phyloP scores from a whole-genome alignment of 2,113 vertebrate genomes.

The Apodemus sylvaticus region DNA sequence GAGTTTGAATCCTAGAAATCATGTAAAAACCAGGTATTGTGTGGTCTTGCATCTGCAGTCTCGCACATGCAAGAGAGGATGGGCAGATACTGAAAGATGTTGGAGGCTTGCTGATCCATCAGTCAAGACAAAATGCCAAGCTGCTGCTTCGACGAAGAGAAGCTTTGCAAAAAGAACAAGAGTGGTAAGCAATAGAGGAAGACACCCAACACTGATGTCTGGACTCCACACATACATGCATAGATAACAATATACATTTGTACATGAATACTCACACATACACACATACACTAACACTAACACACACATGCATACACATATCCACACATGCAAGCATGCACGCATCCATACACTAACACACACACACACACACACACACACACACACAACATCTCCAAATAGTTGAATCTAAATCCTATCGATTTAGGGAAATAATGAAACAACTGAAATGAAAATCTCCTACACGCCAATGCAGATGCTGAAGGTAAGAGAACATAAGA shows the following conservation, averaged over 20 bases:
- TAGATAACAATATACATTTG: neutral
- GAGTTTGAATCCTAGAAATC: neutral
- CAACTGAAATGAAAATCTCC: neutral
- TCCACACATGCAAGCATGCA: neutral
- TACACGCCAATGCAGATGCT: neutral
- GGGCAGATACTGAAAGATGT: neutral
- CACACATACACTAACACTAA: neutral
- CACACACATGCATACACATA: neutral
- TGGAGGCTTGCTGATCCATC: too few relatives aligned
- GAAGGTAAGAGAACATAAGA: neutral
- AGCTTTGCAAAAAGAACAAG: neutral
- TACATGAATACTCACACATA: neutral
- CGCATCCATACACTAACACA: neutral
- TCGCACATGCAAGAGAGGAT: too few relatives aligned
- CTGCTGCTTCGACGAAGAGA: neutral
- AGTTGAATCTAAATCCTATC: neutral
- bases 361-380: neutral
- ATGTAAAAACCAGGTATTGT: neutral
- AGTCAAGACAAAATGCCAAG: neutral
- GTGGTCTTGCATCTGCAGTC: neutral
- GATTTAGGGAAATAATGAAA: neutral
- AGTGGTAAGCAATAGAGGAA: neutral
- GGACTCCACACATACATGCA: neutral
- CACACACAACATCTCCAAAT: neutral
- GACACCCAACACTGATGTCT: neutral